These are phyloP conservation scores for Pangasius macronema DNA, from an alignment of 2,797 vertebrate genomes.

Conservation along the genomic window DNA sequence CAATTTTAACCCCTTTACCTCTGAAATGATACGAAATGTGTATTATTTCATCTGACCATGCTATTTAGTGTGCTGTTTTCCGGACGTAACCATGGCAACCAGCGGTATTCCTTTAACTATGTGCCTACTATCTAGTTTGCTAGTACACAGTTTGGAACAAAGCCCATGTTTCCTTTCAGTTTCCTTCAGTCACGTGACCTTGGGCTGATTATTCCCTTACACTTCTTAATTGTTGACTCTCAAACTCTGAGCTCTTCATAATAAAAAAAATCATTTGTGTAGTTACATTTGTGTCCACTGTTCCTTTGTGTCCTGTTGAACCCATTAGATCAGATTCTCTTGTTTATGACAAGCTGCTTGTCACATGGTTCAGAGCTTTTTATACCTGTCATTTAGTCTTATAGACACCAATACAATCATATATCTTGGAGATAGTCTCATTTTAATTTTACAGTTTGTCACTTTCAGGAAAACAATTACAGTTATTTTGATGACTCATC, in stretches of 20 bases:
- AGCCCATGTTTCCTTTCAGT: constrained; percentile 11
- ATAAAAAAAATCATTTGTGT: neutral
- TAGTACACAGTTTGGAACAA: neutral
- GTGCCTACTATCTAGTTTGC: neutral
- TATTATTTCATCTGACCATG: neutral
- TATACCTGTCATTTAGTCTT: neutral
- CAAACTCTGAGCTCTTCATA: neutral
- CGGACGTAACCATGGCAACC: constrained; percentile 20
- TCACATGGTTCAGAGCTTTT: neutral
- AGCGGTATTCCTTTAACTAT: neutral
- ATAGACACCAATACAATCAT: neutral
- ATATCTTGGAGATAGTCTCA: neutral
- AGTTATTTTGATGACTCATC: neutral
- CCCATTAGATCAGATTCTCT: neutral
- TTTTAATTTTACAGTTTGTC: neutral
- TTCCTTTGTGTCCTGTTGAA: neutral
- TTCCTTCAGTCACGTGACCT: neutral
- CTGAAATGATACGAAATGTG: neutral
- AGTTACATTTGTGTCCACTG: neutral
- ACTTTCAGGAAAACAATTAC: neutral
- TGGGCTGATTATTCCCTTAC: neutral
- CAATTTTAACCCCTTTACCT: neutral
- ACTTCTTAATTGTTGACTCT: neutral
- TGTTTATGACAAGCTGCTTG: neutral
- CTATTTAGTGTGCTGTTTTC: neutral